Base-by-base conservation (phyloP, 2,113 vertebrate species). In the Pithys albifrons region DNA sequence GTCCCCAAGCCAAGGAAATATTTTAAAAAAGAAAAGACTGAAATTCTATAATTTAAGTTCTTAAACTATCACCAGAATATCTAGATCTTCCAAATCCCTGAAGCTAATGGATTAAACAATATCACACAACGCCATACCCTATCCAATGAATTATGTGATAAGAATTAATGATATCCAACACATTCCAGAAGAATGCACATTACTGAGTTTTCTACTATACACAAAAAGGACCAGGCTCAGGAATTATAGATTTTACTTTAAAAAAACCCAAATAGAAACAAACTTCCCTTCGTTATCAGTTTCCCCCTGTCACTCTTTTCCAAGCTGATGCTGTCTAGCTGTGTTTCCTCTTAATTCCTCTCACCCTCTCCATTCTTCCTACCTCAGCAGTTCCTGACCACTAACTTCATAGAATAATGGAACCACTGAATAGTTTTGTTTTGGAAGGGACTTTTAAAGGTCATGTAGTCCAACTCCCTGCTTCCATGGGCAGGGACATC, bases 131-230 rank as follows among this genome's bases (percentile, higher is more conserved):
- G 70, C 29, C 4, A 33, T 18, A 62, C 2, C 3, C 8, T 61
- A 62, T 37, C n/a, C 25, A 73, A 0, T 45, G 12, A 69, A 85
- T 73, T 6, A 46, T 43, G 9, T 54, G 7, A 55, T 65, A 76
- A 69, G 35, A 33, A 58, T 46, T 69, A 67, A 72, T 41, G 6
- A 37, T 9, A 88, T 45, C 9, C 8, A 84, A 49, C 10, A 61
- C 2, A 19, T 35, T 77, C n/a, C 49, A 25, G 35, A 73, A 31
- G 19, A 8, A 80, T 6, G 61, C 0, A 0, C 4, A 1, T 59
- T 19, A 43, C 2, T 28, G 27, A 33, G 6, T 85, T 82, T 82
- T 13, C 33, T 51, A 19, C 23, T 72, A 37, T 14, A 69, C 6
- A 43, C 6, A 67, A 46, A 12, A 77, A 65, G 7, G 2, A 10